Conservation (phyloP, 2,797 vertebrate genomes). For the Rachycentron canadum region DNA sequence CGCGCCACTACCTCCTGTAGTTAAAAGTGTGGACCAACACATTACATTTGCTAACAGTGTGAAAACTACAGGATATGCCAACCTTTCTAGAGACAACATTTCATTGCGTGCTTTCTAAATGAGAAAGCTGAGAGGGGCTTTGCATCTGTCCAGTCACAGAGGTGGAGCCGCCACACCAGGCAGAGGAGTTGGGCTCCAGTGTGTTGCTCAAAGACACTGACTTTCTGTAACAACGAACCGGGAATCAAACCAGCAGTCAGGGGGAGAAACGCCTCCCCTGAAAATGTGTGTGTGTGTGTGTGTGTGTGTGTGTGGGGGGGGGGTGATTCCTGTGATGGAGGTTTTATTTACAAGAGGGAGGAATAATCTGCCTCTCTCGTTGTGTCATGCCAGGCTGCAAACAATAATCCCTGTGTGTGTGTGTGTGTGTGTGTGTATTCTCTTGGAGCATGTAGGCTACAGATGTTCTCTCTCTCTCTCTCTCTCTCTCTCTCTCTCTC, state of each 20-base stretch:
- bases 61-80: background rate
- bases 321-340: constrained; percentile 63
- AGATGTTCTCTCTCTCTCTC: constrained; percentile 55
- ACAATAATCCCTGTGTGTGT: constrained; percentile 62
- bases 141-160: background rate
- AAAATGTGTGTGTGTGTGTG: too few species aligned
- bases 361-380: constrained; percentile 70
- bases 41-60: background rate
- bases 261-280: too few species aligned
- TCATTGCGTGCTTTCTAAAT: background rate
- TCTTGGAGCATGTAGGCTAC: constrained; percentile 43
- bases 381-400: constrained; percentile 66
- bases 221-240: background rate
- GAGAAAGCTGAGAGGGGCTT: background rate
- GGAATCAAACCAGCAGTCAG: background rate
- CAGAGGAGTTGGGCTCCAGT: background rate
- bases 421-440: background rate
- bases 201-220: background rate
- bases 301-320: too few species aligned
- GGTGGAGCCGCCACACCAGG: background rate
- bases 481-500: constrained; percentile 1
- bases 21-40: background rate
- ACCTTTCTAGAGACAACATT: background rate
- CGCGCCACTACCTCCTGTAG: too few species aligned
- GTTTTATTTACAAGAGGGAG: constrained; percentile 68